Evolutionary conservation across 2,888 invertebrate genomes (phyloP).

Genomic region (Sepioteuthis lessoniana): DNA sequence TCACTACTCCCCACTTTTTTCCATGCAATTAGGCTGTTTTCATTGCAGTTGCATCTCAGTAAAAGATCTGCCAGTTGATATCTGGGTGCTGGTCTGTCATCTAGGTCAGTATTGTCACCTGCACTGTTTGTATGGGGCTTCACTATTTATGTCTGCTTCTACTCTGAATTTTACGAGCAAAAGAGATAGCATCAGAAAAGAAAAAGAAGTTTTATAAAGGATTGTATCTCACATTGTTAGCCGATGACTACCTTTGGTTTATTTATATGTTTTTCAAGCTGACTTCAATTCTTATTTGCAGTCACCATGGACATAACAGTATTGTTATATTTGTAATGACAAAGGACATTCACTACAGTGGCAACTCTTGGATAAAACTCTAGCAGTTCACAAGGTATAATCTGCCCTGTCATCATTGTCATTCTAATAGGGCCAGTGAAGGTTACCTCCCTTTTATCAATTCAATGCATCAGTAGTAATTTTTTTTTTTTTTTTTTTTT

Average conservation of each 20-base stretch:
- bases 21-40: neutral
- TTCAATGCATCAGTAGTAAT: neutral
- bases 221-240: neutral
- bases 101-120: neutral
- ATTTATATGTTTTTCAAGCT: neutral
- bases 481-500: neutral
- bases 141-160: neutral
- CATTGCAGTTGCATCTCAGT: neutral
- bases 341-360: neutral
- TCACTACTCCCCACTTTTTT: neutral
- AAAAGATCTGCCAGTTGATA: conserved; percentile 33
- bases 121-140: neutral
- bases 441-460: neutral
- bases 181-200: neutral
- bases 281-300: neutral
- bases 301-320: neutral
- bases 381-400: neutral
- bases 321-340: neutral
- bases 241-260: neutral
- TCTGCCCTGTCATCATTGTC: neutral
- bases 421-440: neutral
- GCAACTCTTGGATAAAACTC: neutral
- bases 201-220: neutral
- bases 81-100: neutral
- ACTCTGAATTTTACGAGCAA: neutral